These are phyloP conservation scores for Drosophila borborema DNA, from an alignment of 2,888 invertebrate genomes.

Conservation along the genomic window DNA sequence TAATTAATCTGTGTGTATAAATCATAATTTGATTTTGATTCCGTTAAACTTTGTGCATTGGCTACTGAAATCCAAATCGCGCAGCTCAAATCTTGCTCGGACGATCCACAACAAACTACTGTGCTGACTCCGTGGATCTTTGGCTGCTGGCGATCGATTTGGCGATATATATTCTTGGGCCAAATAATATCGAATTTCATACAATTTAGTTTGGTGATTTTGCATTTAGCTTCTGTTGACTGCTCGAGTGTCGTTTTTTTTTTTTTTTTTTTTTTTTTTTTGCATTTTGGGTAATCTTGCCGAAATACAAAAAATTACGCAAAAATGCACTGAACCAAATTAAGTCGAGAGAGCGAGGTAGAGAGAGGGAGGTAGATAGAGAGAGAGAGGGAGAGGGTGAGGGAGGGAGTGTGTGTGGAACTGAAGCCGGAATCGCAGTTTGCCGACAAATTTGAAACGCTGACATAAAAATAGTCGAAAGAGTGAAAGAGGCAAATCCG, in stretches of 20 bases:
- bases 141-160: conserved; percentile 20
- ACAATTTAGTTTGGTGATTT: conserved; percentile 46
- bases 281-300: conserved; percentile 8
- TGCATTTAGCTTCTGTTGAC: conserved; percentile 72
- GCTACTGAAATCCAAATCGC: conserved; percentile 36
- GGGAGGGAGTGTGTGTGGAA: not conserved
- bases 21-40: conserved; percentile 5
- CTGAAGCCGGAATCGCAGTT: conserved; percentile 34
- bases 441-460: conserved; percentile 72
- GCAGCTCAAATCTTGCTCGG: conserved; percentile 15
- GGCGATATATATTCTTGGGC: conserved; percentile 7
- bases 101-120: conserved; percentile 48
- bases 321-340: conserved; percentile 69
- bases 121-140: conserved; percentile 1
- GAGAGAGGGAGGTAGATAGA: not conserved
- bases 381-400: not conserved
- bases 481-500: conserved; percentile 60
- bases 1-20: not conserved
- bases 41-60: conserved; percentile 46
- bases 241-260: conserved; percentile 21
- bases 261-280: conserved; percentile 1
- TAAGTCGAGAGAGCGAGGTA: conserved; percentile 52
- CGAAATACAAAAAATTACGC: conserved; percentile 28
- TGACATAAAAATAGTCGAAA: conserved; percentile 62
- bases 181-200: conserved; percentile 70